Conservation (phyloP, 1,140 invertebrate genomes). For the Zaprionus africanus region DNA sequence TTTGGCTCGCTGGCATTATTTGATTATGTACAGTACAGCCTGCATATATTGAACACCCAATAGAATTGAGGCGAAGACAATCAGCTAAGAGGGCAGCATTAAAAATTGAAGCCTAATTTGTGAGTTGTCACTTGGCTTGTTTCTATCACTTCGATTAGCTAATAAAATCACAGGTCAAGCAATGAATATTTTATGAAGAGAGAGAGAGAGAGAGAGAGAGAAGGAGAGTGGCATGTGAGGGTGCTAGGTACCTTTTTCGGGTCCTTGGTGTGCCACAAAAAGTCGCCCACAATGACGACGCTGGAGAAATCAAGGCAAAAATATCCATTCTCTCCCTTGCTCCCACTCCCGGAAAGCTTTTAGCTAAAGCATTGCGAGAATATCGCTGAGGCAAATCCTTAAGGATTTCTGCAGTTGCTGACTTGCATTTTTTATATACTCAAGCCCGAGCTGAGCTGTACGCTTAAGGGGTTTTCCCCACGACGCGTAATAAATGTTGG, state of each 20-base stretch:
- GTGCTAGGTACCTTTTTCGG: neutral
- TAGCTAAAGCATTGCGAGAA: slow-evolving; percentile 53
- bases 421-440: slow-evolving; percentile 68
- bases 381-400: slow-evolving; percentile 66
- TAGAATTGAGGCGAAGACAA: slow-evolving; percentile 16
- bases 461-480: slow-evolving; percentile 21
- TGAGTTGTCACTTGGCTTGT: slow-evolving; percentile 19
- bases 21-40: slow-evolving; percentile 51
- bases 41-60: neutral
- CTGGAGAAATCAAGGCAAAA: slow-evolving; percentile 61
- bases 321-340: slow-evolving; percentile 18
- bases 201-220: neutral
- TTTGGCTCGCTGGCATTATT: slow-evolving; percentile 62
- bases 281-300: slow-evolving; percentile 25
- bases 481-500: slow-evolving; percentile 64
- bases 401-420: slow-evolving; percentile 67
- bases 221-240: neutral
- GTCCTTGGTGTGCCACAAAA: slow-evolving; percentile 54
- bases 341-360: slow-evolving; percentile 53
- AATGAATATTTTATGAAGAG: slow-evolving; percentile 68
- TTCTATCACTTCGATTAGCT: slow-evolving; percentile 64
- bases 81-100: slow-evolving; percentile 43
- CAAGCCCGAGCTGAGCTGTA: neutral
- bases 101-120: slow-evolving; percentile 43
- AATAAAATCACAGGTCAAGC: slow-evolving; percentile 57